Base-by-base conservation (phyloP, 2,888 invertebrate genomes). In the Mimachlamys varia region DNA sequence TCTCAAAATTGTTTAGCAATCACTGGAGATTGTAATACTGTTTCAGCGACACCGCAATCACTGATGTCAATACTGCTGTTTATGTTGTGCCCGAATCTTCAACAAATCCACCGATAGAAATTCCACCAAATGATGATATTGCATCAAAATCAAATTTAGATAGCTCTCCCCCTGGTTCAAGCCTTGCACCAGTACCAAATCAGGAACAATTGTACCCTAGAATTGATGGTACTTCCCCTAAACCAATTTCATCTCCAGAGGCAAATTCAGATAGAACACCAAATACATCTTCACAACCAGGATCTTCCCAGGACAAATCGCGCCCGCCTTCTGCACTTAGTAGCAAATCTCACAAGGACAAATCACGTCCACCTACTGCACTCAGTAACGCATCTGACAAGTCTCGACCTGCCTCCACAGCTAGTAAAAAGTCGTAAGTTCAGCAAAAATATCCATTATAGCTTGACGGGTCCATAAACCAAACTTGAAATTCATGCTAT, bases 371-470 rank as follows among this genome's bases (percentile, higher is more conserved):
- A 76, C 7, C 7, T 12, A 27, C 76, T 76, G 76, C 33, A 76
- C 27, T 76, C 4, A 76, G 33, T 76, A 27, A 76, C 27, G 33
- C 33, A 27, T 76, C 76, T 76, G 76, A 13, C 58, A 58, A 58
- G 22, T 76, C 33, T 13, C 76, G 76, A 10, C 33, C 76, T 76
- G 76, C 76, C 12, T 76, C 76, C 12, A 15, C 76, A 76, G 4
- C 76, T 27, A 76, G 76, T 76, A 76, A 76, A 76, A 76, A 76
- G 27, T 76, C 76, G 76, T 76, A 76, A 76, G 76, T 76, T 27
- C 19, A 76, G 76, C 76, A 76, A 76, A n/a, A 33, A 4, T 76
- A 76, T 58, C 58, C 10, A 33, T 27, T 13, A 33, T 12, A 27
- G 15, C 27, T 27, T 33, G 22, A 22, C 76, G 12, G 33, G 33